Evolutionary conservation across 2,888 invertebrate species (phyloP).

Genomic region (Cheiracanthium punctorium): DNA sequence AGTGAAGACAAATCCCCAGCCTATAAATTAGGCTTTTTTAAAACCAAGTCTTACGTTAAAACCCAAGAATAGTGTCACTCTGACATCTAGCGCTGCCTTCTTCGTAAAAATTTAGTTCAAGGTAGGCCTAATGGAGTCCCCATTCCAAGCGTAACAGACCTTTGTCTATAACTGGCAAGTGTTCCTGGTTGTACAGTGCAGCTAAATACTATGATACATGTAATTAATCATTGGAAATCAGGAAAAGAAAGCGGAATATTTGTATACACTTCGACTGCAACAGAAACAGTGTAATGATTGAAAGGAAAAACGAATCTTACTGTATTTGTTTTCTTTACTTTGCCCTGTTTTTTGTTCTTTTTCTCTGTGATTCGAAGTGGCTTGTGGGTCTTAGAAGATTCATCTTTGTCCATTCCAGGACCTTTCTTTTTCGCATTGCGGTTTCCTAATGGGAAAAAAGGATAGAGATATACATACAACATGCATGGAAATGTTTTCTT

Average conservation of each 20-base stretch:
- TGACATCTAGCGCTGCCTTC: not conserved
- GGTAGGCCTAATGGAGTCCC: not conserved
- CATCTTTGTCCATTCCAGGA: slow-evolving; percentile 24
- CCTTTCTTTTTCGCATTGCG: slow-evolving; percentile 43
- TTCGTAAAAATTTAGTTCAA: not conserved
- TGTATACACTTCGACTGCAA: no score
- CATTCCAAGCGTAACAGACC: not conserved
- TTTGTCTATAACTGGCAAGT: not conserved
- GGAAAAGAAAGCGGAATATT: no score
- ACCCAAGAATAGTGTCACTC: not conserved
- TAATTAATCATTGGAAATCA: no score
- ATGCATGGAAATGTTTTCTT: no score
- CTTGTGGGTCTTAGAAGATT: slow-evolving; percentile 29
- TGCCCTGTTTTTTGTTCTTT: slow-evolving; percentile 44
- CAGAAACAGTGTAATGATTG: no score
- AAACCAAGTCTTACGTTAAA: not conserved
- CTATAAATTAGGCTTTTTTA: not conserved
- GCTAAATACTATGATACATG: no score
- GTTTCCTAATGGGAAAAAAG: slow-evolving; percentile 22
- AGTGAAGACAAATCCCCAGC: not conserved
- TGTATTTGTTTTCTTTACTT: slow-evolving; percentile 44
- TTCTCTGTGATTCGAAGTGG: slow-evolving; percentile 23
- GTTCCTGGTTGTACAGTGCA: no score
- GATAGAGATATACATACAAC: no score
- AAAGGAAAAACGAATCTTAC: no score